A percentile compares a stretch with the other conserved stretches of the same genome.
phyloP scores from a whole-genome alignment of 2,888 invertebrate genomes.

The Boloria euphrosyne region DNA sequence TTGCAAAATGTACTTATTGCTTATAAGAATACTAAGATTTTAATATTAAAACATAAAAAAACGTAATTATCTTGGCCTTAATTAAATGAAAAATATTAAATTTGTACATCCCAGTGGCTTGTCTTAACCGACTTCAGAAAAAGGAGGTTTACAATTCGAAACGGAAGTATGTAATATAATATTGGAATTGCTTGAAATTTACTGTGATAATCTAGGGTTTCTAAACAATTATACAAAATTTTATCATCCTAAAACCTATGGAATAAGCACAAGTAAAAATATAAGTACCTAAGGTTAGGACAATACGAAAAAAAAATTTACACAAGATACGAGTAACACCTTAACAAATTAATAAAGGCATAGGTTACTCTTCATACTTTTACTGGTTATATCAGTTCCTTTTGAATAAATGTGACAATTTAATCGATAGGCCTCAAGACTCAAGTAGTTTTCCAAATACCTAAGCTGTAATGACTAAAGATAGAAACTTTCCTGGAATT shows the following conservation, averaged over 20 bases:
- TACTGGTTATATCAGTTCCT: conserved; percentile 15
- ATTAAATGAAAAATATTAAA: conserved; percentile 2
- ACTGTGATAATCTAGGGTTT: no score
- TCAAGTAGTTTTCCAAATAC: conserved; percentile 24
- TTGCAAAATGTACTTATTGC: not conserved
- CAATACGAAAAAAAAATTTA: no score
- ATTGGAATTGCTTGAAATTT: no score
- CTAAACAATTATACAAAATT: no score
- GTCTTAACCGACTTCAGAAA: no score
- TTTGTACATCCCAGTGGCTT: not conserved
- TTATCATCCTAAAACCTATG: no score
- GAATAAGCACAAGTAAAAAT: no score
- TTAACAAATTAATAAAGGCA: no score
- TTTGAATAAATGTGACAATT: conserved; percentile 11
- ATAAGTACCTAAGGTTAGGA: no score
- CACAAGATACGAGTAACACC: no score
- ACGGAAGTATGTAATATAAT: no score
- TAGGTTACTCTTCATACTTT: conserved; percentile 10
- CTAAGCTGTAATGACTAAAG: conserved; percentile 1
- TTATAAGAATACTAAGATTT: not conserved
- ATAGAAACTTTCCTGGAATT: conserved; percentile 1
- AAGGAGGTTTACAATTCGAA: no score
- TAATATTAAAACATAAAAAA: not conserved
- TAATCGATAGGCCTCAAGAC: conserved; percentile 20
- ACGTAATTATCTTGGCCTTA: conserved; percentile 7